Percentiles rank a stretch among this genome's conserved stretches.
Evolutionary conservation across 1,140 invertebrate species (phyloP).

Genomic region (Thalassaphorura encarpata): DNA sequence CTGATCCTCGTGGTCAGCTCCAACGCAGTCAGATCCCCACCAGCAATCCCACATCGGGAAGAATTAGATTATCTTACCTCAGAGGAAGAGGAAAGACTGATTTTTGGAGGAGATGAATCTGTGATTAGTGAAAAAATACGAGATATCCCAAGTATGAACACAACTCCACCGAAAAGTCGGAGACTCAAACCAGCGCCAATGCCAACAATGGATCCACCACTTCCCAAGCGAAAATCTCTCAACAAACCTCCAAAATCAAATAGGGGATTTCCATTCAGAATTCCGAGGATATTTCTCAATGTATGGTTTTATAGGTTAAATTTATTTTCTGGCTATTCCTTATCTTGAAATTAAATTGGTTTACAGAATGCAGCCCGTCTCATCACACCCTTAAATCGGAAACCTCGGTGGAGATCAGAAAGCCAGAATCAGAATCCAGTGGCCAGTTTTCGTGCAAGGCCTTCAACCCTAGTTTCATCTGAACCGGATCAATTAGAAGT

Average conservation of each 20-base stretch:
- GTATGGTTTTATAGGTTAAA: no score
- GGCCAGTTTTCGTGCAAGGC: slow-evolving; percentile 13
- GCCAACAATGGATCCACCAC: slow-evolving; percentile 30
- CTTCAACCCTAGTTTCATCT: slow-evolving; percentile 19
- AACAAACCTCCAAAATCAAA: slow-evolving; percentile 3
- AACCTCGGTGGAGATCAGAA: not conserved
- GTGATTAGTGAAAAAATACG: slow-evolving; percentile 28
- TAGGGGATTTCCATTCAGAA: slow-evolving; percentile 13
- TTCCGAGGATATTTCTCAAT: not conserved
- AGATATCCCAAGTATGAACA: slow-evolving; percentile 18
- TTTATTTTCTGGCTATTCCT: not conserved
- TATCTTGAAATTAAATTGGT: not conserved
- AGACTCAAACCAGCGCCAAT: slow-evolving; percentile 12
- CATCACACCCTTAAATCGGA: not conserved
- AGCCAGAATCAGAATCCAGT: slow-evolving; percentile 1
- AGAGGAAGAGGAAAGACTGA: slow-evolving; percentile 26
- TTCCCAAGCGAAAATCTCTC: slow-evolving; percentile 3
- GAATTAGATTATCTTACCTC: slow-evolving; percentile 9
- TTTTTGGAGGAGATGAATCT: slow-evolving; percentile 22
- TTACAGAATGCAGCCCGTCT: not conserved
- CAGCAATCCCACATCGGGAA: not conserved
- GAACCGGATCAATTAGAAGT: slow-evolving; percentile 25
- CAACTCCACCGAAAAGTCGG: slow-evolving; percentile 19
- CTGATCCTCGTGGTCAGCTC: not conserved
- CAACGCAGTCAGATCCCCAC: not conserved